Conservation (phyloP, 1,140 invertebrate genomes). For the Meloidogyne floridensis region DNA sequence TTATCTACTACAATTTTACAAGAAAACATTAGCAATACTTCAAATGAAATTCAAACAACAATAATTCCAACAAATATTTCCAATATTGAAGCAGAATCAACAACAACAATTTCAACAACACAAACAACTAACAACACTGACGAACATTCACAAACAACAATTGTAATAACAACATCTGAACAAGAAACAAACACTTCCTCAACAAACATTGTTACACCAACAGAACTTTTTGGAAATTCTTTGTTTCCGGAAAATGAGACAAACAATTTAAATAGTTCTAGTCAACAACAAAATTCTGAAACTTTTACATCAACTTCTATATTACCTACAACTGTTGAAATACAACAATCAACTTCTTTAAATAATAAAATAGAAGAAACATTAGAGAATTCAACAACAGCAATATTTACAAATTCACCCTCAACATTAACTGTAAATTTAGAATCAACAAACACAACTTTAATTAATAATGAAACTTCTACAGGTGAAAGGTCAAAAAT, state of each 20-base stretch:
- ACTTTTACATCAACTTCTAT: not conserved
- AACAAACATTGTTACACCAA: not conserved
- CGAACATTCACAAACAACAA: conserved; percentile 8
- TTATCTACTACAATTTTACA: not conserved
- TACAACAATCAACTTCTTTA: not conserved
- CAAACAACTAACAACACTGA: not conserved
- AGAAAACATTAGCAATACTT: not conserved
- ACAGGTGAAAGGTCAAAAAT: conserved; percentile 11
- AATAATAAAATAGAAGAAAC: conserved; percentile 7
- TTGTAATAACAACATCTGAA: not conserved
- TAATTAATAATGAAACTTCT: conserved; percentile 11
- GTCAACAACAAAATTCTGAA: not conserved
- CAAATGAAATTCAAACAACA: conserved; percentile 1
- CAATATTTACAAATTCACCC: too few species aligned
- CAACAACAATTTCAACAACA: not conserved
- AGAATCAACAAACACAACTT: conserved; percentile 6
- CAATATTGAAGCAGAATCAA: conserved; percentile 12
- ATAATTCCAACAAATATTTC: not conserved
- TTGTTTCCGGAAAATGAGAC: not conserved
- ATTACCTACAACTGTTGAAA: not conserved
- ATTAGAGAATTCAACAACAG: conserved; percentile 1
- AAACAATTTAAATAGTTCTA: not conserved
- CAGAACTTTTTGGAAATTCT: not conserved
- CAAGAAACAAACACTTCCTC: not conserved
- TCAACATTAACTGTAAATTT: not conserved